A percentile compares a stretch with the other conserved stretches of the same genome.
phyloP scores from a whole-genome alignment of 1,140 invertebrate species.

The Brachionus calyciflorus region DNA sequence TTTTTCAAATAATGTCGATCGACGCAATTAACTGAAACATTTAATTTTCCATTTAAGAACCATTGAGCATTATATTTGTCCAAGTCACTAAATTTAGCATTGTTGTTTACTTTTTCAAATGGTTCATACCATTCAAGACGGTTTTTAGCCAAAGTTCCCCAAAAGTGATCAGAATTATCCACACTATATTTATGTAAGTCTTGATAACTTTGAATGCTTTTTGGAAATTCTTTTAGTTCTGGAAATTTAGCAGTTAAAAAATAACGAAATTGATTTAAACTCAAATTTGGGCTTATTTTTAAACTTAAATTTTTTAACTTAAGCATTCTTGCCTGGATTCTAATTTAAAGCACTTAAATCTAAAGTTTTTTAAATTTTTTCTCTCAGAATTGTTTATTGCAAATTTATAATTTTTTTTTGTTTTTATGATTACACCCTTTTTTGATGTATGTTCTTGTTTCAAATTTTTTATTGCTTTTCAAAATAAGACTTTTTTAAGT shows the following conservation, averaged over 20 bases:
- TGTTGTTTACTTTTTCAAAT: conserved; percentile 59
- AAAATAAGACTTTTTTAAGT: too few relatives aligned
- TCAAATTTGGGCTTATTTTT: too few relatives aligned
- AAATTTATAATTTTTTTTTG: too few relatives aligned
- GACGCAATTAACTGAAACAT: conserved; percentile 65
- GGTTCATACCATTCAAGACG: conserved; percentile 61
- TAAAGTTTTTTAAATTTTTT: too few relatives aligned
- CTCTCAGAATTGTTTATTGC: too few relatives aligned
- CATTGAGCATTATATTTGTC: conserved; percentile 53
- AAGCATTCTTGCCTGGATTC: too few relatives aligned
- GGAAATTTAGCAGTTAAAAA: conserved; percentile 35
- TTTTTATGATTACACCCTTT: too few relatives aligned
- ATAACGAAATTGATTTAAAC: not conserved
- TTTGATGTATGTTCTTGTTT: too few relatives aligned
- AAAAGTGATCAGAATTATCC: conserved; percentile 62
- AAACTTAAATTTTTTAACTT: too few relatives aligned
- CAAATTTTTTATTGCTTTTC: too few relatives aligned
- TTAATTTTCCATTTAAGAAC: conserved; percentile 62
- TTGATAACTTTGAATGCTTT: not conserved
- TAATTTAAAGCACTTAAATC: too few relatives aligned
- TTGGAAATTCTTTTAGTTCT: conserved; percentile 2
- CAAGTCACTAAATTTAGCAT: conserved; percentile 54
- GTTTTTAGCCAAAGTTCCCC: conserved; percentile 60
- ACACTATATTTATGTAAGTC: conserved; percentile 48
- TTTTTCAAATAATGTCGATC: conserved; percentile 61